A percentile compares a stretch with the other conserved stretches of the same genome.
phyloP scores from a whole-genome alignment of 2,113 vertebrate genomes.

The Okapia johnstoni region DNA sequence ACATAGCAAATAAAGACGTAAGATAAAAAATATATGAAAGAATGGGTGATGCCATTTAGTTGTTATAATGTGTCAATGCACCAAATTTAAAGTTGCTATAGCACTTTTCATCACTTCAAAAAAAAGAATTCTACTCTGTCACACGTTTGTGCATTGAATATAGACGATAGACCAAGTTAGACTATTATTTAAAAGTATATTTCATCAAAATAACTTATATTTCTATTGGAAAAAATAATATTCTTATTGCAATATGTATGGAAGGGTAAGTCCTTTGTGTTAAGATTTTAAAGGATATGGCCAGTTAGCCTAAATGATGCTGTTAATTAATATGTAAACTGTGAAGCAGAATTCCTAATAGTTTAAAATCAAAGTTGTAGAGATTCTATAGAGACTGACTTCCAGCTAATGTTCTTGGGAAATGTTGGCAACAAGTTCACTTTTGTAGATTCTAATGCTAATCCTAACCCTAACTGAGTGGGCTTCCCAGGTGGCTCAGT shows the following conservation, averaged over 20 bases:
- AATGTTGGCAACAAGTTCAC: background rate
- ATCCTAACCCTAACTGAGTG: background rate
- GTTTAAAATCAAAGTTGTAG: background rate
- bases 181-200: background rate
- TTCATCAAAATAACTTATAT: background rate
- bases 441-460: background rate
- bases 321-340: background rate
- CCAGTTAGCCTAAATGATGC: background rate
- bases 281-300: background rate
- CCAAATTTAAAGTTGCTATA: background rate
- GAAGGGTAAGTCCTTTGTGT: background rate
- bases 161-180: background rate
- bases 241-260: background rate
- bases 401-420: background rate
- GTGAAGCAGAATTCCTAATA: background rate
- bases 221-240: background rate
- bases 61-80: background rate
- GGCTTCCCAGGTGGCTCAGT: background rate
- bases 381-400: background rate
- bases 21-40: background rate
- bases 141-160: background rate
- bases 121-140: background rate
- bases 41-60: background rate
- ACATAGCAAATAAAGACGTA: background rate
- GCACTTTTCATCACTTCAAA: background rate